Evolutionary conservation across 2,113 vertebrate genomes (phyloP).

Genomic region (Podilymbus podiceps): DNA sequence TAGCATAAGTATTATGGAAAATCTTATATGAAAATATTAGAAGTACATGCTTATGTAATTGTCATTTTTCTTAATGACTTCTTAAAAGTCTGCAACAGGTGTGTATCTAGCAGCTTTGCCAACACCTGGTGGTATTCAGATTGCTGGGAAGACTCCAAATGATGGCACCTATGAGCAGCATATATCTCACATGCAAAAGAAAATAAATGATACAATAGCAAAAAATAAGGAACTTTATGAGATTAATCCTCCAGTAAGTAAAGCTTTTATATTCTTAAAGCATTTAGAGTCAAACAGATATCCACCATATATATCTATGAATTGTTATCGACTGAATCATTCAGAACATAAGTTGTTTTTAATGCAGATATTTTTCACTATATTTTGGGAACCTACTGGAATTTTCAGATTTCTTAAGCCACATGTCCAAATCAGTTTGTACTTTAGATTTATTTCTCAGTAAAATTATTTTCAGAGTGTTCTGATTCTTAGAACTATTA

Average conservation of each 20-base stretch:
- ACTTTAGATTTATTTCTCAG: neutral
- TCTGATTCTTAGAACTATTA: neutral
- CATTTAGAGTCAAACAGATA: neutral
- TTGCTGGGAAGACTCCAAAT: conserved; percentile 91
- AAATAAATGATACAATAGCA: conserved; percentile 93
- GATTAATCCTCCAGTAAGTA: conserved; percentile 91
- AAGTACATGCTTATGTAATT: neutral
- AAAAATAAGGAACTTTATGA: conserved; percentile 96
- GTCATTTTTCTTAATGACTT: neutral
- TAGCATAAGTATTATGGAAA: neutral
- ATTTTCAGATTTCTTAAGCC: neutral
- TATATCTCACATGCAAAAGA: conserved; percentile 92
- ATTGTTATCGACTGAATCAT: neutral
- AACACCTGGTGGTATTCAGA: conserved; percentile 92
- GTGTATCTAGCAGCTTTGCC: conserved; percentile 93
- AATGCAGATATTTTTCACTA: neutral
- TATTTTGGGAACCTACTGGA: neutral
- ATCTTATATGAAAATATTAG: neutral
- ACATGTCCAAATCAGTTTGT: neutral
- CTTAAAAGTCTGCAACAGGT: conserved; percentile 90
- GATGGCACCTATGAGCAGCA: conserved; percentile 93
- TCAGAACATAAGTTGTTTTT: neutral
- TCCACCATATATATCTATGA: neutral
- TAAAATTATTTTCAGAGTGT: neutral
- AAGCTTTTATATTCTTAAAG: neutral